Base-by-base conservation (phyloP, 2,797 vertebrate genomes). In the Oryzias sinensis region DNA sequence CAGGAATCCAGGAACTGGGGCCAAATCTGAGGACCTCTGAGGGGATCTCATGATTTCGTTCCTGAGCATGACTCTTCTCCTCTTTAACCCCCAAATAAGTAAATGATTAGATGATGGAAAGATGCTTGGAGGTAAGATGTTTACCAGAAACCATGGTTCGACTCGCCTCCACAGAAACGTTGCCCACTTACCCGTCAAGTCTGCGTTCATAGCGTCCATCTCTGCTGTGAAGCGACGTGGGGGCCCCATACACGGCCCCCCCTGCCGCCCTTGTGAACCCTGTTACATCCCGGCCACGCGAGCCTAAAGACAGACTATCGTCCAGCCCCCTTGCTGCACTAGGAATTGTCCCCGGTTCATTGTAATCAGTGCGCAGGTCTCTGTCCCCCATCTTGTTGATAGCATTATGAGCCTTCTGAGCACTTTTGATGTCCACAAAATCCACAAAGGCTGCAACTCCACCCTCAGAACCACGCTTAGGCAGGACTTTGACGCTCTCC, bases 161-260 rank as follows among this genome's bases (percentile, higher is more conserved):
- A 85, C 83, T 79, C 86, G 87, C 76, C 90, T 89, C 91, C 90
- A 91, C 88, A 91, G 93, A 97, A 96, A 96, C 95, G 92, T 93
- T 94, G 93, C 95, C 92, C 95, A 99, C 97, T 99, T 99, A 99
- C 97, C 97, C 97, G 95, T 99, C 97, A 91, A 97, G 94, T 97
- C 96, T 98, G 94, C 97, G 96, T 93, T 98, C 97, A 98, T 98
- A 99, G 93, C 97, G 97, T 96, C 97, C 97, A 93, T 99, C 97
- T 93, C 97, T 97, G 96, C 93, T 95, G 96, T 98, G 97, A 89
- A 98, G 95, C 68, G 97, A 94, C 87, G 95, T 92, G 52, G 96
- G 94, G 80, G 97, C 93, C 53, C 93, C 97, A 70, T 98, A 98
- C 83, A 96, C 92, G 49, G 94, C 90, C 84, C 96, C 96, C 90